Evolutionary conservation across 2,113 vertebrate genomes (phyloP).

Genomic region (Silurus glanis): DNA sequence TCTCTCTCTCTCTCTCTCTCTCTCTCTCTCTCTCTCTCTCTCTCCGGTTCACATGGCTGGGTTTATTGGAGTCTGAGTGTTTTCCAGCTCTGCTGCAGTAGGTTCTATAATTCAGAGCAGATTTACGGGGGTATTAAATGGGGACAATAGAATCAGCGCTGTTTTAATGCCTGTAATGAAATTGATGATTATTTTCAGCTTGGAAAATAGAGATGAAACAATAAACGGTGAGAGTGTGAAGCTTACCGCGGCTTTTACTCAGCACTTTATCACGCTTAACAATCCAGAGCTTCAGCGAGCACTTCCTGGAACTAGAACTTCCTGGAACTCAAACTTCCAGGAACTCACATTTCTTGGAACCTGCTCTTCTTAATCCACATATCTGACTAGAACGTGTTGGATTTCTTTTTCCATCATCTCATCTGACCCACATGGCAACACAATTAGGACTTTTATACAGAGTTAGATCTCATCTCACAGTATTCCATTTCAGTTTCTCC

Average conservation of each 20-base stretch:
- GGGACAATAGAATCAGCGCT: constrained; percentile 52
- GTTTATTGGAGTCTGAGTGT: background rate
- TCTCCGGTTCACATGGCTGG: background rate
- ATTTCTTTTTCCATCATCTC: background rate
- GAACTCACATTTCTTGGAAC: too few relatives aligned
- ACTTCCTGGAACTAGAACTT: background rate
- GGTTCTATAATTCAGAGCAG: constrained; percentile 38
- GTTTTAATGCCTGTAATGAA: constrained; percentile 49
- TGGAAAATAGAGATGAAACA: constrained; percentile 19
- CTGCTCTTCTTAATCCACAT: too few relatives aligned
- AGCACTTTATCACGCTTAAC: background rate
- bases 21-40: background rate
- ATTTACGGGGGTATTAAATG: constrained; percentile 62
- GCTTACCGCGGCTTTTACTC: constrained; percentile 9
- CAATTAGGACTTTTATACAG: background rate
- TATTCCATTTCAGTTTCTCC: background rate
- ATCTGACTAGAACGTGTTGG: background rate
- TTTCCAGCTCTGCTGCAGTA: background rate
- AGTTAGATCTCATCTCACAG: background rate
- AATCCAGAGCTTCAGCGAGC: background rate
- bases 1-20: background rate
- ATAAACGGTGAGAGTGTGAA: constrained; percentile 11
- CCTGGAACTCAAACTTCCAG: too few relatives aligned
- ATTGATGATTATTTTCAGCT: constrained; percentile 31
- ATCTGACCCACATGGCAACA: background rate